Percentiles rank a stretch among this genome's conserved stretches.
These are phyloP conservation scores for Carassius carassius DNA, from an alignment of 2,113 vertebrate genomes.

Conservation along the genomic window DNA sequence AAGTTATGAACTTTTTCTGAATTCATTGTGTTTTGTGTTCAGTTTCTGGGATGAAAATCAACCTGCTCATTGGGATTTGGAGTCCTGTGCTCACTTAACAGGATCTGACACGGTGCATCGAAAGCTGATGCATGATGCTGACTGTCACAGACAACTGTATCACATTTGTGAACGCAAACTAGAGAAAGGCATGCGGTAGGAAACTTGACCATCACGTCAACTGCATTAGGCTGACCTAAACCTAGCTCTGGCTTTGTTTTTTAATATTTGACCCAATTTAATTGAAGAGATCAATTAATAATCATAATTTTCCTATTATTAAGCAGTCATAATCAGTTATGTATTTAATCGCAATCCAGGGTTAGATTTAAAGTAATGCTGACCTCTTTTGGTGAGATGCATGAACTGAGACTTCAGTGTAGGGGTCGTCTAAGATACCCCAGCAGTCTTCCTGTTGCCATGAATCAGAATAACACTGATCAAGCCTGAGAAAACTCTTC, in stretches of 20 bases:
- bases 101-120: neutral
- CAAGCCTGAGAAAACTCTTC: conserved; percentile 59
- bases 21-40: neutral
- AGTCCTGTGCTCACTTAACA: conserved; percentile 6
- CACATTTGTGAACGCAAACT: conserved; percentile 21
- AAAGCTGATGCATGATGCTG: neutral
- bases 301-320: too few relatives aligned
- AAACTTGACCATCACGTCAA: neutral
- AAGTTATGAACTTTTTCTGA: neutral
- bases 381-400: neutral
- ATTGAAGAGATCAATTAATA: neutral
- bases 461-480: conserved; percentile 72
- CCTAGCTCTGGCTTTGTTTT: neutral
- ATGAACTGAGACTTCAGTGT: conserved; percentile 61
- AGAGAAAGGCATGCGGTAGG: neutral
- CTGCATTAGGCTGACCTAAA: neutral
- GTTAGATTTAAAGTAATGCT: neutral
- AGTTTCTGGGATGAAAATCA: conserved; percentile 20
- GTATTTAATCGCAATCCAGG: neutral
- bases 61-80: neutral
- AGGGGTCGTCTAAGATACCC: conserved; percentile 74
- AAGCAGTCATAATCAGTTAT: neutral
- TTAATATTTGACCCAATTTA: neutral
- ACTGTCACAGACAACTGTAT: neutral
- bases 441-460: conserved; percentile 55